Conservation (phyloP, 2,797 vertebrate genomes). For the Semotilus atromaculatus region DNA sequence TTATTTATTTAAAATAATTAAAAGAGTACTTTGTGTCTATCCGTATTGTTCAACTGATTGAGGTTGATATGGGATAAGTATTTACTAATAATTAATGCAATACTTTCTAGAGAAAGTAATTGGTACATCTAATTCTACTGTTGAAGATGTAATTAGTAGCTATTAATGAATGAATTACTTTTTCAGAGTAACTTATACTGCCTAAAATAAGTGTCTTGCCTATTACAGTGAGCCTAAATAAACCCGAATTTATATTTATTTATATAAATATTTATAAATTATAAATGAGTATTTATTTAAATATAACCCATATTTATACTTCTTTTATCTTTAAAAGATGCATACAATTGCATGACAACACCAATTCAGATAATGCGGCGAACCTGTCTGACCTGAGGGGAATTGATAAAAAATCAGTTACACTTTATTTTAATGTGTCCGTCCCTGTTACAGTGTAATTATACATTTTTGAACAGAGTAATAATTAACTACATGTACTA, state of each 20-base stretch:
- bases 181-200: background rate
- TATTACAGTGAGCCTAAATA: constrained; percentile 1
- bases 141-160: background rate
- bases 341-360: background rate
- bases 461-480: no score
- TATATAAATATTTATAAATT: no score
- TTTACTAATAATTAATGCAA: background rate
- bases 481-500: no score
- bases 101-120: background rate
- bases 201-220: background rate
- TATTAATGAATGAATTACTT: background rate
- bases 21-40: background rate
- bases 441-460: no score
- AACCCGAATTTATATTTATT: background rate
- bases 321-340: background rate
- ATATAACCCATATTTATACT: no score
- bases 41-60: background rate
- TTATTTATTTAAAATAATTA: background rate
- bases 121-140: background rate
- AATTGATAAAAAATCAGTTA: background rate
- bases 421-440: no score
- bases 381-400: background rate
- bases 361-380: background rate
- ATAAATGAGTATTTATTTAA: no score
- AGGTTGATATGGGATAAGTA: background rate